Conservation (phyloP, 1,140 invertebrate species). For the Aethina tumida region DNA sequence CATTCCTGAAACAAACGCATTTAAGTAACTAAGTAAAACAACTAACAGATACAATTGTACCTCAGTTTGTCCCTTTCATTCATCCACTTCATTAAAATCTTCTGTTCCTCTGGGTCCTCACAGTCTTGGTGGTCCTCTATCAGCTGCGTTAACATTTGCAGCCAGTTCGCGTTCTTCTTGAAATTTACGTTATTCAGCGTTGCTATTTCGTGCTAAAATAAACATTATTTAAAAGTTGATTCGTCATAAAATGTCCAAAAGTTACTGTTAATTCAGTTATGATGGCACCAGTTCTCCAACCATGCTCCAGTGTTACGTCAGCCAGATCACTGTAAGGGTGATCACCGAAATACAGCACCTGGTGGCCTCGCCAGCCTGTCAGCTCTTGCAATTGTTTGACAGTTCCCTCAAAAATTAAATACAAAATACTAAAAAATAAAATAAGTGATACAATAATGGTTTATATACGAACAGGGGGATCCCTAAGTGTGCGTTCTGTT, state of each 20-base stretch:
- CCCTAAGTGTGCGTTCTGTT: too few species aligned
- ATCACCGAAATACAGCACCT: constrained; percentile 94
- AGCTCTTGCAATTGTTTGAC: constrained; percentile 82
- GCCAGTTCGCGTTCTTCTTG: constrained; percentile 83
- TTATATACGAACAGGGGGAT: too few species aligned
- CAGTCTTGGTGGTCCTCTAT: constrained; percentile 85
- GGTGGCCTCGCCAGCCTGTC: constrained; percentile 85
- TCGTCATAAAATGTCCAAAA: constrained; percentile 7
- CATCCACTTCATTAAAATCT: constrained; percentile 69
- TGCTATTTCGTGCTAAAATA: constrained; percentile 79
- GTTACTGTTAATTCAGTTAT: constrained; percentile 81
- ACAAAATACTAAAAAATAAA: constrained; percentile 6
- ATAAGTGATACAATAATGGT: too few species aligned
- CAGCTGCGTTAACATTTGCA: constrained; percentile 83
- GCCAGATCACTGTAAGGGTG: constrained; percentile 96
- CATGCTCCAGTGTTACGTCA: constrained; percentile 90
- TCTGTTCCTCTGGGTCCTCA: constrained; percentile 56
- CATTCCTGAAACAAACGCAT: constrained; percentile 52
- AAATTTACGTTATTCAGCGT: constrained; percentile 77
- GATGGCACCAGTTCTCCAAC: constrained; percentile 97
- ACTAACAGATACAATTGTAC: constrained; percentile 37
- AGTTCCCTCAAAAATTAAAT: constrained; percentile 59
- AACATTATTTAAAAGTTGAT: constrained; percentile 7
- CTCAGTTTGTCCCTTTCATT: constrained; percentile 72
- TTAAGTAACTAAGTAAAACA: constrained; percentile 2